Evolutionary conservation across 2,888 invertebrate genomes (phyloP), one percentile per base, ranked within the genome.

Genomic region (Athripsodes cinereus): DNA sequence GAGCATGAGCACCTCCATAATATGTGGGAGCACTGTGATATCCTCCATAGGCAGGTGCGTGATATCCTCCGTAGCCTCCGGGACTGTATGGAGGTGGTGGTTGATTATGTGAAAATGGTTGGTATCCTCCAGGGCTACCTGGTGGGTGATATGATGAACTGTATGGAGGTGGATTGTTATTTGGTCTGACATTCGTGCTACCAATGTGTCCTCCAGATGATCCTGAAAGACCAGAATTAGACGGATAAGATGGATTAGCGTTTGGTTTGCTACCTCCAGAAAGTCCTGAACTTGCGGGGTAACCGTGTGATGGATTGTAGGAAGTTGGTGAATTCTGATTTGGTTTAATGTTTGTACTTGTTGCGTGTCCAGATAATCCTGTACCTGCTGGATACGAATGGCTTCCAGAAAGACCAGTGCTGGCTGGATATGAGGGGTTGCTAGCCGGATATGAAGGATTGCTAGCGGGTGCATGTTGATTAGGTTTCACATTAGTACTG

Each of bases 11-110:
- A 20, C 47, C 34, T 31, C 26, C 31, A 6, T 47, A 44, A 48
- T 59, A 55, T 46, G 47, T 22, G 1, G 59, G 52, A 10, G 2
- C 19, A 11, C 18, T 8, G 18, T 53, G 31, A 57, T 70, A 70
- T 3, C 71, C 70, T 26, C 71, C 68, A 58, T 68, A 66, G 5
- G 50, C 10, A 5, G 35, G 34, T 13, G 46, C 22, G 19, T 52
- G 40, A 6, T 62, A 58, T 13, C 61, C 58, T 22, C 49, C 49
- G 11, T 21, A 18, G 18, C 19, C 47, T 47, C 47, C 26, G 10
- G 22, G 40, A 31, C 52, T 40, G 34, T 52, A 50, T 3, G 54
- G 34, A 1, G 61, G 57, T 34, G 57, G 57, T 22, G 26, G 53
- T 50, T 11, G 46, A 54, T n/a, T 31, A 21, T 48, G 40, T 13